Conservation (phyloP, 1,140 invertebrate species). For the Eriocheir sinensis region DNA sequence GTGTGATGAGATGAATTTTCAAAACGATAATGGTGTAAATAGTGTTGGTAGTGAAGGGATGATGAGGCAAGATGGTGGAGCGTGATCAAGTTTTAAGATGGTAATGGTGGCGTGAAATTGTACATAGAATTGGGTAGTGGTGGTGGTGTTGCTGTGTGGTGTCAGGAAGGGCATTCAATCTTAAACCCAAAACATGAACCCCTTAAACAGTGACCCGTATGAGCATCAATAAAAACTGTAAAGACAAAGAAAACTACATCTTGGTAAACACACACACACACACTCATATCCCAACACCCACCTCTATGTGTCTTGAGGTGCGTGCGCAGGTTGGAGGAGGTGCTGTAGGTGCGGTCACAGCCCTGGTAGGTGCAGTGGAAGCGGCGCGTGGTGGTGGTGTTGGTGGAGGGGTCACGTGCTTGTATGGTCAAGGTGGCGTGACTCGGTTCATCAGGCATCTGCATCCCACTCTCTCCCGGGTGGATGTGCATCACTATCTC, state of each 20-base stretch:
- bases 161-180: no score
- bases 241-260: conserved; percentile 36
- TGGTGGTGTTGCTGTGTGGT: no score
- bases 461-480: conserved; percentile 83
- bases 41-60: background rate
- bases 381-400: conserved; percentile 86
- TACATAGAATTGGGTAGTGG: no score
- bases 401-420: conserved; percentile 85
- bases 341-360: conserved; percentile 95
- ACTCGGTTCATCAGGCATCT: conserved; percentile 86
- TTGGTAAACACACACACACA: conserved; percentile 27
- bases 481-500: conserved; percentile 88
- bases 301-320: conserved; percentile 98
- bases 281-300: conserved; percentile 81
- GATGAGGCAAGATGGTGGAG: no score
- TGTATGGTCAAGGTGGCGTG: conserved; percentile 87
- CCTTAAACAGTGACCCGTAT: no score
- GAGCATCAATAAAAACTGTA: background rate
- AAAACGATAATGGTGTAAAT: no score
- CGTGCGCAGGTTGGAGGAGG: conserved; percentile 95
- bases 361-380: conserved; percentile 95
- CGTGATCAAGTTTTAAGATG: no score
- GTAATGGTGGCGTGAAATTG: no score
- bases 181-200: no score
- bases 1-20: no score